Conservation (phyloP, 2,113 vertebrate species). For the Struthio camelus region DNA sequence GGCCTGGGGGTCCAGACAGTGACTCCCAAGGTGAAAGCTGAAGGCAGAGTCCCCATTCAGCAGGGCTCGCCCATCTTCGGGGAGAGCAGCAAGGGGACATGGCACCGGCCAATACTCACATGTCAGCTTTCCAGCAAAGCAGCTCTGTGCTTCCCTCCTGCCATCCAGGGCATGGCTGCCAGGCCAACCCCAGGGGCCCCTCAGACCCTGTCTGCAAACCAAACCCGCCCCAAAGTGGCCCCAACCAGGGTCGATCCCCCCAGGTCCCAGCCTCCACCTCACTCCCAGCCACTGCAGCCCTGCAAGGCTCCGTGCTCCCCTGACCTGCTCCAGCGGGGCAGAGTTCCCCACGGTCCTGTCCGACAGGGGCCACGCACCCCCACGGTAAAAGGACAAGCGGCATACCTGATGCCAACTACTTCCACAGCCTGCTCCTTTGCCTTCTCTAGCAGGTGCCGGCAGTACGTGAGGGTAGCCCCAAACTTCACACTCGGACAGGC, state of each 20-base stretch:
- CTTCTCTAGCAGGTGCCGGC: slow-evolving; percentile 72
- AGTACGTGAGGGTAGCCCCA: slow-evolving; percentile 70
- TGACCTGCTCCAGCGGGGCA: fast-evolving
- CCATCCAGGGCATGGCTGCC: not conserved
- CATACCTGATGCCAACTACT: slow-evolving; percentile 80
- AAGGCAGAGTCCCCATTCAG: not conserved
- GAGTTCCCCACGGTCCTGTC: not conserved
- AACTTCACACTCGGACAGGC: slow-evolving; percentile 61
- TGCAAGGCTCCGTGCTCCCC: fast-evolving
- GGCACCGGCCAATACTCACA: fast-evolving
- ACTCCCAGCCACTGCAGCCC: not conserved
- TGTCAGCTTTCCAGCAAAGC: not conserved
- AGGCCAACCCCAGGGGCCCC: fast-evolving
- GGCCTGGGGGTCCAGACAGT: slow-evolving; percentile 63
- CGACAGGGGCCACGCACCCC: not conserved
- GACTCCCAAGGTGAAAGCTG: slow-evolving; percentile 78
- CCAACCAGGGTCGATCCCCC: not conserved
- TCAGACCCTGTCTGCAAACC: not conserved
- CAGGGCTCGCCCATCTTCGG: fast-evolving
- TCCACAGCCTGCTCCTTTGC: slow-evolving; percentile 76
- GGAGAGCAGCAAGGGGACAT: fast-evolving
- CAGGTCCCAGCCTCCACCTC: not conserved
- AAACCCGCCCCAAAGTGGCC: not conserved
- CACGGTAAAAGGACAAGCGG: not conserved
- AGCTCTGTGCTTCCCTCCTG: not conserved